A percentile compares a stretch with the other conserved stretches of the same genome.
phyloP scores from a whole-genome alignment of 2,888 invertebrate genomes.

The Scotopteryx bipunctaria region DNA sequence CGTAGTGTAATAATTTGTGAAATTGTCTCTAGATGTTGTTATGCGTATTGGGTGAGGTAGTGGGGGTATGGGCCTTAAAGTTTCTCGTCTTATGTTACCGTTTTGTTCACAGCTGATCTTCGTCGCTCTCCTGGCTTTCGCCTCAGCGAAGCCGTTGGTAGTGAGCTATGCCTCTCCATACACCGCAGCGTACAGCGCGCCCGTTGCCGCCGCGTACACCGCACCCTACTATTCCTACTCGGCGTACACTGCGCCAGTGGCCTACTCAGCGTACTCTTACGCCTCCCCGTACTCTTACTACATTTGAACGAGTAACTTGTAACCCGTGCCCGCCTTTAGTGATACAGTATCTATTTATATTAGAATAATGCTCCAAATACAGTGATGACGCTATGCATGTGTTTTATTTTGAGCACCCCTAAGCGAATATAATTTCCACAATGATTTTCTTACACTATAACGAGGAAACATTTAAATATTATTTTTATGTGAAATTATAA shows the following conservation, averaged over 20 bases:
- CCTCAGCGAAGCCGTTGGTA: constrained; percentile 50
- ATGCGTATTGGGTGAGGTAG: too few species aligned
- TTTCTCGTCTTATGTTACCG: neutral
- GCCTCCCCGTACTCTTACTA: constrained; percentile 60
- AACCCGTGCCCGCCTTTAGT: neutral
- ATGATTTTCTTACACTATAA: too few species aligned
- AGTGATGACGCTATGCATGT: constrained; percentile 24
- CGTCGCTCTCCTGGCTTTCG: constrained; percentile 78
- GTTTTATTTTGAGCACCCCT: too few species aligned
- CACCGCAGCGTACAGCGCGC: constrained; percentile 58
- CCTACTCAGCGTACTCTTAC: constrained; percentile 59
- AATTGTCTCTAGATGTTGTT: too few species aligned
- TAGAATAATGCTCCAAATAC: constrained; percentile 32
- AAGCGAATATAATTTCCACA: too few species aligned
- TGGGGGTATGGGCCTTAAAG: too few species aligned
- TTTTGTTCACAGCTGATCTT: constrained; percentile 72
- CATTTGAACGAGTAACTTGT: constrained; percentile 31
- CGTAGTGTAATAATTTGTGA: too few species aligned
- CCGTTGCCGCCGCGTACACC: constrained; percentile 52
- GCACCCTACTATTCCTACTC: constrained; percentile 65
- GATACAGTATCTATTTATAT: constrained; percentile 45
- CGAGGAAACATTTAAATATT: neutral
- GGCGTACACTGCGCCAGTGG: constrained; percentile 49
- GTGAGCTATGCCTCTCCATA: constrained; percentile 54
- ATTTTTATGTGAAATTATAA: neutral